Percentiles rank a stretch among this genome's conserved stretches.
phyloP scores from a whole-genome alignment of 2,797 vertebrate species.

The Merluccius polli region DNA sequence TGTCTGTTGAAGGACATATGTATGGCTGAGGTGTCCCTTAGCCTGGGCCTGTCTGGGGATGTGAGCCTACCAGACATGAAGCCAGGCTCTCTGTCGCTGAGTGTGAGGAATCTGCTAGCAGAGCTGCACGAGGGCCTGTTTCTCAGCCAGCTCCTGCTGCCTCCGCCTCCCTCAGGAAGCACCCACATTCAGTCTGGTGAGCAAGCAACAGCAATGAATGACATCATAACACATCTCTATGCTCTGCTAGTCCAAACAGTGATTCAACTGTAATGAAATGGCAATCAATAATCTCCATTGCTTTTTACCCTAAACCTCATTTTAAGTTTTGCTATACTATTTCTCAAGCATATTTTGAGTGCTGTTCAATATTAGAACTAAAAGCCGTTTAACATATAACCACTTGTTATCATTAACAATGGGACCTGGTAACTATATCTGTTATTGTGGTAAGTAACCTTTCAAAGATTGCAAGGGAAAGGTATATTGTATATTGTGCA shows the following conservation, averaged over 20 bases:
- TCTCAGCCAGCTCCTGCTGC: slow-evolving; percentile 76
- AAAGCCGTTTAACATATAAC: background rate
- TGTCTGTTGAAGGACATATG: slow-evolving; percentile 79
- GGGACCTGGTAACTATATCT: background rate
- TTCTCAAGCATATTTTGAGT: background rate
- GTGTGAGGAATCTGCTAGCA: slow-evolving; percentile 79
- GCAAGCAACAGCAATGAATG: background rate
- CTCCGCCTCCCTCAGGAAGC: slow-evolving; percentile 32
- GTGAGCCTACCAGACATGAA: slow-evolving; percentile 74
- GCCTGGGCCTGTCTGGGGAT: slow-evolving; percentile 82
- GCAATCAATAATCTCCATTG: background rate
- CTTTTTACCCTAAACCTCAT: background rate
- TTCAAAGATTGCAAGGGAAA: background rate
- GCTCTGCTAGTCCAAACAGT: background rate
- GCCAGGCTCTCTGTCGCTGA: slow-evolving; percentile 73
- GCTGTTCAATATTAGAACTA: background rate
- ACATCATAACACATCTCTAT: background rate
- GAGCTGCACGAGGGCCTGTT: slow-evolving; percentile 94
- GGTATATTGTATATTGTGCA: no score
- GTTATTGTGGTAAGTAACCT: background rate
- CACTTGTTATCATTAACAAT: background rate
- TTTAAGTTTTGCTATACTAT: background rate
- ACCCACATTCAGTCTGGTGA: slow-evolving; percentile 32
- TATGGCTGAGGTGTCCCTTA: slow-evolving; percentile 87
- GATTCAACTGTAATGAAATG: background rate